phyloP scores from a whole-genome alignment of 2,113 vertebrate species.

The Holacanthus passer region DNA sequence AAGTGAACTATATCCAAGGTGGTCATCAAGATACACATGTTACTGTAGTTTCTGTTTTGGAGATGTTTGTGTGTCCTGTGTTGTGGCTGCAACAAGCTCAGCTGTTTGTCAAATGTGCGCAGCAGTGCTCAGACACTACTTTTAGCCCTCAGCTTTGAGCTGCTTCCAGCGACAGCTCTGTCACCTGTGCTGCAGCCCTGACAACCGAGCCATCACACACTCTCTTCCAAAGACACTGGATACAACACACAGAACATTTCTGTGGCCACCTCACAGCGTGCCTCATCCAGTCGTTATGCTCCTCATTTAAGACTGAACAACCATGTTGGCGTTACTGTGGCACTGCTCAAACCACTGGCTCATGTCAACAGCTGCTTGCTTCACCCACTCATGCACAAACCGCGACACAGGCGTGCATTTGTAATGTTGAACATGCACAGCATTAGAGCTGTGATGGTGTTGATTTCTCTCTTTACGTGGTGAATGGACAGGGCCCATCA shows the following conservation, averaged over 20 bases:
- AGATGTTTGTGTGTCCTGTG: slow-evolving; percentile 62
- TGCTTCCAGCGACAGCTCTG: slow-evolving; percentile 69
- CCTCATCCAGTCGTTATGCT: slow-evolving; percentile 38
- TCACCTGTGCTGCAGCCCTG: slow-evolving; percentile 76
- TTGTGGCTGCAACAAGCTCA: slow-evolving; percentile 73
- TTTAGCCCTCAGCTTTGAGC: slow-evolving; percentile 74
- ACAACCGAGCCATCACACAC: slow-evolving; percentile 65
- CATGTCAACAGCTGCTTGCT: slow-evolving; percentile 53
- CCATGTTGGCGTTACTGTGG: slow-evolving; percentile 16
- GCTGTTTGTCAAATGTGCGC: slow-evolving; percentile 75
- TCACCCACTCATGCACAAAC: slow-evolving; percentile 23
- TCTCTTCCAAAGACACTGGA: slow-evolving; percentile 56
- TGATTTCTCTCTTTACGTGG: not conserved
- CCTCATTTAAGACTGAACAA: slow-evolving; percentile 48
- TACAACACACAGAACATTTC: slow-evolving; percentile 45
- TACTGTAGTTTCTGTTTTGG: slow-evolving; percentile 72
- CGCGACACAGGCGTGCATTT: slow-evolving; percentile 39
- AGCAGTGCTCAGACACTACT: slow-evolving; percentile 70
- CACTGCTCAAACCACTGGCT: slow-evolving; percentile 1
- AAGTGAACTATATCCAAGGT: slow-evolving; percentile 31
- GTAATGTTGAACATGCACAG: not conserved
- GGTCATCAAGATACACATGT: slow-evolving; percentile 51
- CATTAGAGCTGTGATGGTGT: not conserved
- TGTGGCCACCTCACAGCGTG: slow-evolving; percentile 34
- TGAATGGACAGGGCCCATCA: not conserved